Conservation (phyloP, 1,140 invertebrate species). For the Akabosia matsudoensis region DNA sequence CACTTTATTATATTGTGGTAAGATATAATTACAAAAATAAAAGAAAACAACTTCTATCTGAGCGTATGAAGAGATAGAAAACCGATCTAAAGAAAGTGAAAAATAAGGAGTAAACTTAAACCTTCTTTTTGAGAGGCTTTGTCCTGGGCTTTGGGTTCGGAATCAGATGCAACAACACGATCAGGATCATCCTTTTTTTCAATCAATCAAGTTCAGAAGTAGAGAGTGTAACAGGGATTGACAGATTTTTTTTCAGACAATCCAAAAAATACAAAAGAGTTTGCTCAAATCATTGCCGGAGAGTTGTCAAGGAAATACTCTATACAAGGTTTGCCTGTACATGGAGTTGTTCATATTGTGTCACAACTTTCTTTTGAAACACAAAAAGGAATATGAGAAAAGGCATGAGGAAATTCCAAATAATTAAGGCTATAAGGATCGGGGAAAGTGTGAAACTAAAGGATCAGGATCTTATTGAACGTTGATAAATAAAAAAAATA, state of each 20-base stretch:
- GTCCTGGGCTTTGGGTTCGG: constrained; percentile 6
- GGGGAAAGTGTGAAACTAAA: too few relatives aligned
- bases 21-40: not conserved
- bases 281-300: not conserved
- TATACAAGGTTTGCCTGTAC: not conserved
- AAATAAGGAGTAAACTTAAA: constrained; percentile 12
- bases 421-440: too few relatives aligned
- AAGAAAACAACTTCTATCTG: not conserved
- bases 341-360: not conserved
- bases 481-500: too few relatives aligned
- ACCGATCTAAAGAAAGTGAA: not conserved
- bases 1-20: not conserved
- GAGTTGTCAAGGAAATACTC: not conserved
- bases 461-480: too few relatives aligned
- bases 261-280: constrained; percentile 11
- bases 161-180: constrained; percentile 11
- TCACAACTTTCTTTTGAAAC: not conserved
- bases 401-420: too few relatives aligned
- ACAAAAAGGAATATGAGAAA: too few relatives aligned
- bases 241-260: not conserved
- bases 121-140: constrained; percentile 24
- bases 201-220: constrained; percentile 3
- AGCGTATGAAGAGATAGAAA: not conserved
- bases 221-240: not conserved
- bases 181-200: constrained; percentile 13